A percentile compares a stretch with the other conserved stretches of the same genome.
These are phyloP conservation scores for Coleophora deauratella DNA, from an alignment of 2,888 invertebrate species.

Conservation along the genomic window DNA sequence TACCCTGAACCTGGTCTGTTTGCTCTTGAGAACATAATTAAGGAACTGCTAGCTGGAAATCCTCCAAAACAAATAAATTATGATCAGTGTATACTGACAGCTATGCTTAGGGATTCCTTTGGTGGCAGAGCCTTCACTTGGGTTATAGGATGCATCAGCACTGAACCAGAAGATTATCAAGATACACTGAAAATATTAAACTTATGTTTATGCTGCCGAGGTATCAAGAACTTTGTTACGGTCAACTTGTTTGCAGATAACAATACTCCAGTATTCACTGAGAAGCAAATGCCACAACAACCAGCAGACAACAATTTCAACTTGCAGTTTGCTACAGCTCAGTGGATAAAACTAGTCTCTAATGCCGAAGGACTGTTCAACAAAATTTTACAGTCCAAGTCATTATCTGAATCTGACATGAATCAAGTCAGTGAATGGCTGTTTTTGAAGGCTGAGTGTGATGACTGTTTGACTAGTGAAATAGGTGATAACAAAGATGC, in stretches of 20 bases:
- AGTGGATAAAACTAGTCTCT: slow-evolving; percentile 86
- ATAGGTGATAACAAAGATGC: slow-evolving; percentile 60
- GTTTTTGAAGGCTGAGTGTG: slow-evolving; percentile 89
- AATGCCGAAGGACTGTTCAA: slow-evolving; percentile 90
- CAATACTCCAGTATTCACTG: slow-evolving; percentile 70
- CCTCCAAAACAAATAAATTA: slow-evolving; percentile 71
- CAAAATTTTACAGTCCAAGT: slow-evolving; percentile 80
- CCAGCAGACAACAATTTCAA: slow-evolving; percentile 73
- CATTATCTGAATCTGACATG: slow-evolving; percentile 80
- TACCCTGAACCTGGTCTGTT: slow-evolving; percentile 78
- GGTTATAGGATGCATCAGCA: slow-evolving; percentile 82
- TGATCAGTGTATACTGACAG: slow-evolving; percentile 80
- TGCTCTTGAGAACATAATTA: slow-evolving; percentile 79
- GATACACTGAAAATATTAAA: slow-evolving; percentile 82
- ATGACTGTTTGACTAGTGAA: slow-evolving; percentile 82
- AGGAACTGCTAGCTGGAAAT: slow-evolving; percentile 69
- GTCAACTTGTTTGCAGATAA: slow-evolving; percentile 81
- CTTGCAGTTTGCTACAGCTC: slow-evolving; percentile 86
- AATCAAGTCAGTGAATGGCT: slow-evolving; percentile 87
- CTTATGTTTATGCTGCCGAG: slow-evolving; percentile 78
- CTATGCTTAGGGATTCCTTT: slow-evolving; percentile 81
- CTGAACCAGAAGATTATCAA: slow-evolving; percentile 77
- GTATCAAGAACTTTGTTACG: slow-evolving; percentile 81
- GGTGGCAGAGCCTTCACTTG: slow-evolving; percentile 84
- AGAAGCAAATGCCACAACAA: slow-evolving; percentile 41